These are phyloP conservation scores for Neotoma lepida DNA, from an alignment of 2,113 vertebrate species.

Conservation along the genomic window DNA sequence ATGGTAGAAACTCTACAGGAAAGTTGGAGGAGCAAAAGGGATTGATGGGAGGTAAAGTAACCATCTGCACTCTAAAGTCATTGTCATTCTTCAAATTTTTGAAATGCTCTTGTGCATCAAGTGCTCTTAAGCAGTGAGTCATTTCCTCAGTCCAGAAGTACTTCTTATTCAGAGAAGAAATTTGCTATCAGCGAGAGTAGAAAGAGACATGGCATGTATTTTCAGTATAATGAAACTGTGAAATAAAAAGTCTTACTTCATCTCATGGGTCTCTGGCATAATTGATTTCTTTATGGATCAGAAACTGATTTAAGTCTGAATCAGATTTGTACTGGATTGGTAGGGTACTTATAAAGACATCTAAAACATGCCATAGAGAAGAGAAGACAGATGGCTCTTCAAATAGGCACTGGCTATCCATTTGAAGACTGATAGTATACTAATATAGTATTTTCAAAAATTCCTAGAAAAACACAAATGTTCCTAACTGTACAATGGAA, in stretches of 20 bases:
- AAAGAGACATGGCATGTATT: not conserved
- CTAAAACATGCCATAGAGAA: not conserved
- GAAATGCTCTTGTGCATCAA: not conserved
- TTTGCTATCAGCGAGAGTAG: not conserved
- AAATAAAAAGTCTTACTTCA: not conserved
- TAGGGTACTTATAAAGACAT: not conserved
- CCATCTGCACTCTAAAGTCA: not conserved
- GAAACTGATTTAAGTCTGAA: not conserved
- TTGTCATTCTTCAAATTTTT: not conserved
- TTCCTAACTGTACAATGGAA: not conserved
- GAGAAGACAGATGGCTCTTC: not conserved
- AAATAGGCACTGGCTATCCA: not conserved
- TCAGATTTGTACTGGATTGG: not conserved
- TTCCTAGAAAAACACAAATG: not conserved
- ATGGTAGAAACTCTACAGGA: not conserved
- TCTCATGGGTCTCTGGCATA: not conserved
- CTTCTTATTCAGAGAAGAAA: not conserved
- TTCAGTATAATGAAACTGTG: not conserved
- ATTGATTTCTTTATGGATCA: not conserved
- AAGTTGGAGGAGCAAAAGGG: not conserved
- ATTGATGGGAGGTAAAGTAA: not conserved
- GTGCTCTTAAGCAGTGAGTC: not conserved
- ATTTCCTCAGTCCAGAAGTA: not conserved
- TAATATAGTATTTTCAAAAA: not conserved
- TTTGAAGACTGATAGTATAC: not conserved